A percentile compares a stretch with the other conserved stretches of the same genome.
Conservation (phyloP, 2,888 invertebrate species). For the Torymus texanus region DNA sequence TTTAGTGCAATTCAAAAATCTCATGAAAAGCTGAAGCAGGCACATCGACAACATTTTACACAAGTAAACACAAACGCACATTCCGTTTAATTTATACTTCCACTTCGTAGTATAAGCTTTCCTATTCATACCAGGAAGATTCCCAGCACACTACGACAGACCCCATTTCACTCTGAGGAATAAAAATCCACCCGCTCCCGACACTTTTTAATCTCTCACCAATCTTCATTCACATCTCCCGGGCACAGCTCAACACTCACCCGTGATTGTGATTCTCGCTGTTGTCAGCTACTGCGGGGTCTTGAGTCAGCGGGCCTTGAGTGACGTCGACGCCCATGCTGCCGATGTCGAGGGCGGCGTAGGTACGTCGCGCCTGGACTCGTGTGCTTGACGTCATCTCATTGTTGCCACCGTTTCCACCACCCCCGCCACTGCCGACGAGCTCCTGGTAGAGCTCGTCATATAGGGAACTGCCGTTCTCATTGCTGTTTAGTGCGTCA, state of each 20-base stretch:
- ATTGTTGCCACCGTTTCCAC: constrained; percentile 77
- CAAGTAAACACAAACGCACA: too few relatives aligned
- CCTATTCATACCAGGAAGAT: too few relatives aligned
- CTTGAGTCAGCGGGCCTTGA: constrained; percentile 78
- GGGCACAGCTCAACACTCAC: constrained; percentile 69
- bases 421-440: constrained; percentile 75
- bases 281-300: constrained; percentile 73
- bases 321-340: constrained; percentile 84
- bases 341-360: constrained; percentile 82
- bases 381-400: constrained; percentile 76
- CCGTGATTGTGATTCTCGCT: constrained; percentile 77
- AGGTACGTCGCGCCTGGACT: constrained; percentile 78
- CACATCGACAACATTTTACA: too few relatives aligned
- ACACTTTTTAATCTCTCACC: too few relatives aligned
- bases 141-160: too few relatives aligned
- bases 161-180: too few relatives aligned
- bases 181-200: too few relatives aligned
- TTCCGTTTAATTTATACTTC: too few relatives aligned
- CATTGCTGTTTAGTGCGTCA: constrained; percentile 84
- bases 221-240: too few relatives aligned
- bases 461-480: constrained; percentile 79
- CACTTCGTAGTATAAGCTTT: too few relatives aligned
- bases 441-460: constrained; percentile 83
- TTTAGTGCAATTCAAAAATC: too few relatives aligned
- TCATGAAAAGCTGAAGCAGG: too few relatives aligned